Percentiles rank a stretch among this genome's conserved stretches.
phyloP scores from a whole-genome alignment of 2,113 vertebrate species.

The Macquaria ambigua region DNA sequence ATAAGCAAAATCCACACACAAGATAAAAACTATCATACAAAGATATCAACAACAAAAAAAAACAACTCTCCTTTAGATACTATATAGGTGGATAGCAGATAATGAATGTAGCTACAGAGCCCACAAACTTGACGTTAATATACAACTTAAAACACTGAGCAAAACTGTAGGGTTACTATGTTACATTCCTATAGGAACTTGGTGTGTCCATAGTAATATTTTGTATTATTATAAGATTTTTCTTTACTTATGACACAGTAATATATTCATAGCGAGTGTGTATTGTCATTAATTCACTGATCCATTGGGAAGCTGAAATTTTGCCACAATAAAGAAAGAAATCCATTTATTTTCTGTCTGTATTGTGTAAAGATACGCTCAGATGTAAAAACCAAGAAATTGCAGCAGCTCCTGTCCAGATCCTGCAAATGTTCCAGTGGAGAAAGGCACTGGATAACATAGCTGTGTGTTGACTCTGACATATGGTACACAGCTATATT shows the following conservation, averaged over 20 bases:
- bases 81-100: background rate
- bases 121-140: background rate
- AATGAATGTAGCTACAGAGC: background rate
- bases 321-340: background rate
- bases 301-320: conserved; percentile 15
- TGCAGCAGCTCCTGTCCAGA: background rate
- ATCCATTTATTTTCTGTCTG: background rate
- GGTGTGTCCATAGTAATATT: background rate
- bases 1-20: background rate
- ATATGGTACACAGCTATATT: background rate
- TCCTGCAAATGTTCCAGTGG: background rate
- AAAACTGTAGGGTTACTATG: background rate
- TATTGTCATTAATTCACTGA: conserved; percentile 7
- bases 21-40: background rate
- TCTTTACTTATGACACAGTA: background rate
- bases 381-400: background rate
- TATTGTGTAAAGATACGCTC: too few species aligned
- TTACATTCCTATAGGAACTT: background rate
- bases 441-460: background rate
- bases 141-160: background rate
- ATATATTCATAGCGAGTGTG: background rate
- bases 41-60: background rate
- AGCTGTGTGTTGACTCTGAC: background rate
- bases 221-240: background rate
- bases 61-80: background rate